Conservation (phyloP, 2,888 invertebrate species). For the Sinhomidia bicolor region DNA sequence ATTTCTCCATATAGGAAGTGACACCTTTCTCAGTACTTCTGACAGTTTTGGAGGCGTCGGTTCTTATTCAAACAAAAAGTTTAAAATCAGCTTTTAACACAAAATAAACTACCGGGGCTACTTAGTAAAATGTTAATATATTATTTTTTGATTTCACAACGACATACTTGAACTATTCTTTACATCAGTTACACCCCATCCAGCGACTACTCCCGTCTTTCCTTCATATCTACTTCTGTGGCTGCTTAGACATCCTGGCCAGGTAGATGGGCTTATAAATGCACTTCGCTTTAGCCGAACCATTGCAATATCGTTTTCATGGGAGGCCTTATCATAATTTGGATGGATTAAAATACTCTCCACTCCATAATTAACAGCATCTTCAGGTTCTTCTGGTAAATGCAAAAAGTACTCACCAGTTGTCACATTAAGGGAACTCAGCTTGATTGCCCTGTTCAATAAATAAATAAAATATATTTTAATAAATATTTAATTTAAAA, state of each 20-base stretch:
- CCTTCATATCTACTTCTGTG: slow-evolving; percentile 63
- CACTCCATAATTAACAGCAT: slow-evolving; percentile 59
- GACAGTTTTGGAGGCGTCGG: slow-evolving; percentile 57
- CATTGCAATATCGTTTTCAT: slow-evolving; percentile 74
- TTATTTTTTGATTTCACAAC: too few species aligned
- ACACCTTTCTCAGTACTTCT: slow-evolving; percentile 70
- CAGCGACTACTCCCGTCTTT: slow-evolving; percentile 58
- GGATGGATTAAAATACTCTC: slow-evolving; percentile 69
- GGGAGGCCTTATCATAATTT: slow-evolving; percentile 57
- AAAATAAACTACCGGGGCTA: too few species aligned
- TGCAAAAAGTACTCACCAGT: slow-evolving; percentile 72
- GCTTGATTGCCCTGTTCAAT: slow-evolving; percentile 43
- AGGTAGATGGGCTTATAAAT: slow-evolving; percentile 66
- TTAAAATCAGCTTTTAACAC: too few species aligned
- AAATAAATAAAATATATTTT: neutral
- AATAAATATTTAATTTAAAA: too few species aligned
- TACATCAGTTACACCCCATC: slow-evolving; percentile 53
- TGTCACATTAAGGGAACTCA: slow-evolving; percentile 61
- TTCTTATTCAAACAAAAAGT: slow-evolving; percentile 35
- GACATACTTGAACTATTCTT: slow-evolving; percentile 69
- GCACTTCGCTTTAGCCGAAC: slow-evolving; percentile 58
- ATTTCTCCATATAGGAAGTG: slow-evolving; percentile 72
- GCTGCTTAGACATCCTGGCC: slow-evolving; percentile 68
- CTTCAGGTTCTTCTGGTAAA: slow-evolving; percentile 57
- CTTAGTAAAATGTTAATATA: too few species aligned